phyloP scores from a whole-genome alignment of 37 sponge, comb jelly and placozoan species.

The Dysidea cf. avara region DNA sequence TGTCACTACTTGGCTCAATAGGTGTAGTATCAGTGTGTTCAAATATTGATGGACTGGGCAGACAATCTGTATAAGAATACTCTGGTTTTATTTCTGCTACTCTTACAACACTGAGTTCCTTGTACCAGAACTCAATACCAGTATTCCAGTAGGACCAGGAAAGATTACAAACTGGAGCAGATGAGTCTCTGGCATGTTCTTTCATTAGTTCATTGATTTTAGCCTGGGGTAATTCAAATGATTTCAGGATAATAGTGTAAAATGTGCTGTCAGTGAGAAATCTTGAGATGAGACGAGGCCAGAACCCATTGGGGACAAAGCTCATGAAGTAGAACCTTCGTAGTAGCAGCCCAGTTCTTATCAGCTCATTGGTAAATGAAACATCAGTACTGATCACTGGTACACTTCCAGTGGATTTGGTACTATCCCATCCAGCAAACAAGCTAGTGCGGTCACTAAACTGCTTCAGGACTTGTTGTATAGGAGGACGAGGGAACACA shows the following conservation, averaged over 20 bases:
- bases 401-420: too few species aligned
- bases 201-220: slow-evolving; percentile 34
- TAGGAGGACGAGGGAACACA: slow-evolving; percentile 72
- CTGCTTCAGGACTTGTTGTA: slow-evolving; percentile 18
- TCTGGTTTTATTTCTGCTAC: slow-evolving; percentile 68
- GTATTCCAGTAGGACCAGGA: slow-evolving; percentile 93
- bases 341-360: slow-evolving; percentile 65
- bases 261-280: slow-evolving; percentile 58
- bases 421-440: slow-evolving; percentile 1
- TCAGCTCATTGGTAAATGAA: slow-evolving; percentile 40
- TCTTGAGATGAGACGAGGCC: slow-evolving; percentile 87
- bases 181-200: too few species aligned
- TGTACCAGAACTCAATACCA: slow-evolving; percentile 86
- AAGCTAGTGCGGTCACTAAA: too few species aligned
- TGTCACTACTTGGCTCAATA: slow-evolving; percentile 53
- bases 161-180: too few species aligned
- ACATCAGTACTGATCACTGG: too few species aligned
- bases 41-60: slow-evolving; percentile 37
- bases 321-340: slow-evolving; percentile 88
- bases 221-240: slow-evolving; percentile 31
- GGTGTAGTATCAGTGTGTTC: slow-evolving; percentile 28
- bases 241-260: slow-evolving; percentile 30
- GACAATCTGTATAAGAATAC: slow-evolving; percentile 51
- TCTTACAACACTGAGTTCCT: slow-evolving; percentile 64
- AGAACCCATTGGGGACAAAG: slow-evolving; percentile 91